A percentile compares a stretch with the other conserved stretches of the same genome.
These are phyloP conservation scores for Alauda arvensis DNA, from an alignment of 2,797 vertebrate genomes.

Conservation along the genomic window DNA sequence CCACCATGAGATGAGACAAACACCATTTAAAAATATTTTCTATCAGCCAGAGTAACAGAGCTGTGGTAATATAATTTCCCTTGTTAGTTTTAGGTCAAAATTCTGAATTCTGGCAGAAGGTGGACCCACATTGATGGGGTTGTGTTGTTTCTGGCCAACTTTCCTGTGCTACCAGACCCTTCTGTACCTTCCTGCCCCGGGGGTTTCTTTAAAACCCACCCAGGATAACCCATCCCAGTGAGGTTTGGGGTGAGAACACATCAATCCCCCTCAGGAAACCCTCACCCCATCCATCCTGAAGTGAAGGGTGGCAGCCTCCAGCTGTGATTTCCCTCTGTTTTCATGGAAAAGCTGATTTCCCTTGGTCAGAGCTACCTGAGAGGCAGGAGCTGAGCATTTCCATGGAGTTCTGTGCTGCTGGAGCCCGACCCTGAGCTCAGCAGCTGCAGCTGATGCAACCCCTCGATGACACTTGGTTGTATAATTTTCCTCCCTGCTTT, in stretches of 20 bases:
- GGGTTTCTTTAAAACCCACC: accelerated
- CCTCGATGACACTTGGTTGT: not conserved
- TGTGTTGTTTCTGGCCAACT: not conserved
- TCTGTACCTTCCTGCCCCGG: not conserved
- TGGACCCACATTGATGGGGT: not conserved
- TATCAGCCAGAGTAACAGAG: not conserved
- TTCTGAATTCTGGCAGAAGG: not conserved
- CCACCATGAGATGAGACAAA: not conserved
- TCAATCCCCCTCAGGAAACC: not conserved
- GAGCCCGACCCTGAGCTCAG: not conserved
- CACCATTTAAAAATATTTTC: accelerated
- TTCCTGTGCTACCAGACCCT: not conserved
- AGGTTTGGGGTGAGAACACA: not conserved
- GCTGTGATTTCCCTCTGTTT: not conserved
- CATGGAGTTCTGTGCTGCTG: not conserved
- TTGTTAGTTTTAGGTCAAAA: not conserved
- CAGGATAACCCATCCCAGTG: not conserved
- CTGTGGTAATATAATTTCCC: accelerated
- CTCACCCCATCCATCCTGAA: not conserved
- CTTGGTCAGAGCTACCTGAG: not conserved
- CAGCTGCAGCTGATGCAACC: not conserved
- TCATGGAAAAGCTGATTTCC: accelerated
- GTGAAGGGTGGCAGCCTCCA: not conserved
- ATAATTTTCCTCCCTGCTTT: not conserved
- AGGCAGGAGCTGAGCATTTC: not conserved